phyloP scores from a whole-genome alignment of 2,888 invertebrate genomes.

The Zaprionus obscuricornis region DNA sequence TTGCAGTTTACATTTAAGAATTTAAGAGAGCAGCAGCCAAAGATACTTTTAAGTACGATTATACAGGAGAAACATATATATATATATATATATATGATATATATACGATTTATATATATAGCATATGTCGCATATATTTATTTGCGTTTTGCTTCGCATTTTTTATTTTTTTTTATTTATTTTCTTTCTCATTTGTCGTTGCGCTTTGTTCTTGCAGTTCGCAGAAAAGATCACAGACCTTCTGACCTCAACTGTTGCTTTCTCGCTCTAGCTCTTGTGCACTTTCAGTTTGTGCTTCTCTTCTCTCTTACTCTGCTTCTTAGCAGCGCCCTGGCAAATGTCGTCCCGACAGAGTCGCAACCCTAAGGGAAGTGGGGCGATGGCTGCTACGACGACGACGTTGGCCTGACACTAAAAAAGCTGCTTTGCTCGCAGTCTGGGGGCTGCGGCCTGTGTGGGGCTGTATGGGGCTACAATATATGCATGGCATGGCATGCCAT shows the following conservation, averaged over 20 bases:
- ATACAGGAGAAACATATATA: neutral
- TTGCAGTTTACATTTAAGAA: too few species aligned
- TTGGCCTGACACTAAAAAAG: constrained; percentile 42
- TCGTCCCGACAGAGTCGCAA: constrained; percentile 39
- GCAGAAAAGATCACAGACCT: constrained; percentile 77
- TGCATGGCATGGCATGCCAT: constrained; percentile 55
- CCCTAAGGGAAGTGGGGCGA: constrained; percentile 18
- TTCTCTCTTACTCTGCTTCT: neutral
- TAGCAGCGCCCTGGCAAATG: constrained; percentile 49
- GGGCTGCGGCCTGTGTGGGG: neutral
- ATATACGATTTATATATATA: constrained; percentile 11
- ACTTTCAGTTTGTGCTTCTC: neutral
- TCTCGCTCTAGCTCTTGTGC: constrained; percentile 5
- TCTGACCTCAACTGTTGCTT: constrained; percentile 66
- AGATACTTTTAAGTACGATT: too few species aligned
- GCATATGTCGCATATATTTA: constrained; percentile 57
- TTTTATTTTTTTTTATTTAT: constrained; percentile 40
- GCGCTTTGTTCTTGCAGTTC: constrained; percentile 65
- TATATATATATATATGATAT: neutral
- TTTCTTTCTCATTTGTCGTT: constrained; percentile 44
- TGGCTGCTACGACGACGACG: neutral
- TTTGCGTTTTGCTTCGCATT: constrained; percentile 47
- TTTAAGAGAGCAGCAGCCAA: too few species aligned
- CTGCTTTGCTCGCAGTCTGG: neutral
- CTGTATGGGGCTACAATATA: constrained; percentile 56